These are phyloP conservation scores for Irena cyanogastra DNA, from an alignment of 2,113 vertebrate species.

Conservation along the genomic window DNA sequence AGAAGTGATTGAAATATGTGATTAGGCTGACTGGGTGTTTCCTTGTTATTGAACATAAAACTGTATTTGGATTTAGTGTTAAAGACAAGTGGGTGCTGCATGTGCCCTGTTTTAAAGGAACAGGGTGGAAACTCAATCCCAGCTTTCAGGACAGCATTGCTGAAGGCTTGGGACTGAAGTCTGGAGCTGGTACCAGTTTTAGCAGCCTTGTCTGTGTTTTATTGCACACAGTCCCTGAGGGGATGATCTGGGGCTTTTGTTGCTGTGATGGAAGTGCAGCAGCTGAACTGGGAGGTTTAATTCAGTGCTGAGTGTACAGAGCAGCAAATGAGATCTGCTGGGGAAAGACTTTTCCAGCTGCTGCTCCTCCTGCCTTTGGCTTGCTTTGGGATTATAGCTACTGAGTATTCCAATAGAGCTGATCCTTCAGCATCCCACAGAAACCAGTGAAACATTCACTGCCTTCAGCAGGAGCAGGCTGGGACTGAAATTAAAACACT, in stretches of 20 bases:
- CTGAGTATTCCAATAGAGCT: not conserved
- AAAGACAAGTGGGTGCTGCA: not conserved
- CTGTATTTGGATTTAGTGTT: not conserved
- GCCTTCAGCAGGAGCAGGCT: not conserved
- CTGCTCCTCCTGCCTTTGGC: not conserved
- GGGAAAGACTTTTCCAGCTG: not conserved
- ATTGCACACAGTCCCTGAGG: not conserved
- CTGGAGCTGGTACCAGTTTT: not conserved
- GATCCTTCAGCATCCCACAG: not conserved
- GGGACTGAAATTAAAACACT: not conserved
- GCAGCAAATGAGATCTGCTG: not conserved
- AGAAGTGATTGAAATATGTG: rapidly evolving
- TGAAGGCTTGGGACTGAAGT: not conserved
- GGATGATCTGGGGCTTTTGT: not conserved
- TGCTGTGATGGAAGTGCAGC: not conserved
- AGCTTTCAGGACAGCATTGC: not conserved
- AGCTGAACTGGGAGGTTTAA: not conserved
- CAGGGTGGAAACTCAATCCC: not conserved
- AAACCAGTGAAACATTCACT: not conserved
- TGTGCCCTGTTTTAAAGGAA: not conserved
- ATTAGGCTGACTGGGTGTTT: not conserved
- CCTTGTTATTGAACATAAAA: not conserved
- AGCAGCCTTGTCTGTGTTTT: not conserved
- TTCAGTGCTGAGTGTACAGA: not conserved
- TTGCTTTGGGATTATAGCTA: not conserved